Evolutionary conservation across 2,888 invertebrate genomes (phyloP).

Genomic region (Lasioglossum calceatum): DNA sequence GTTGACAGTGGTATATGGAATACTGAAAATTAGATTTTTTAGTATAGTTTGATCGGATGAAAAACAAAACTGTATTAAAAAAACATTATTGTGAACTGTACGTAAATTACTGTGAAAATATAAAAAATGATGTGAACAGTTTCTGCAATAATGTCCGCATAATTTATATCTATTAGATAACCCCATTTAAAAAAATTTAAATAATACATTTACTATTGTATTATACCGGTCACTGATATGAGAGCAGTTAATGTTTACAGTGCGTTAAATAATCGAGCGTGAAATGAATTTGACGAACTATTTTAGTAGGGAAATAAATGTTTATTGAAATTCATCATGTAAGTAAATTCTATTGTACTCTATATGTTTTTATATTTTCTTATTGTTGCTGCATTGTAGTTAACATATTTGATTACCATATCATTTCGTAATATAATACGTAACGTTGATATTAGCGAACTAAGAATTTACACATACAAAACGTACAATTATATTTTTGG

Average conservation of each 20-base stretch:
- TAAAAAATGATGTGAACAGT: constrained; percentile 9
- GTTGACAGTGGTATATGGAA: constrained; percentile 50
- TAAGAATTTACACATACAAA: neutral
- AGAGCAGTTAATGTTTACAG: constrained; percentile 9
- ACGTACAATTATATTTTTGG: constrained; percentile 11
- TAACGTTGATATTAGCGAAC: neutral
- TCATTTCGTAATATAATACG: constrained; percentile 5
- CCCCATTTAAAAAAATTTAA: constrained; percentile 31
- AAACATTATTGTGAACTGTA: constrained; percentile 15
- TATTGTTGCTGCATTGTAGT: neutral
- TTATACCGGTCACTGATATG: neutral
- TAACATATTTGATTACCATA: constrained; percentile 19
- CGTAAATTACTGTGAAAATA: constrained; percentile 25
- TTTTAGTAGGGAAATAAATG: constrained; percentile 28
- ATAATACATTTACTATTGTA: constrained; percentile 29
- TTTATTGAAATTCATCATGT: constrained; percentile 37
- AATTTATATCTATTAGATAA: constrained; percentile 52
- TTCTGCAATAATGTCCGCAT: constrained; percentile 31
- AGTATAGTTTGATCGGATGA: neutral
- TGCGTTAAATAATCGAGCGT: constrained; percentile 19
- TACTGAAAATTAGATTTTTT: constrained; percentile 37
- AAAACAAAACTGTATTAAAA: constrained; percentile 22
- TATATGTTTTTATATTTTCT: constrained; percentile 16
- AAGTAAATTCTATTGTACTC: constrained; percentile 35
- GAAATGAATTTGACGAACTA: constrained; percentile 28